Conservation (phyloP, 2,888 invertebrate species). For the Euplexia lucipara region DNA sequence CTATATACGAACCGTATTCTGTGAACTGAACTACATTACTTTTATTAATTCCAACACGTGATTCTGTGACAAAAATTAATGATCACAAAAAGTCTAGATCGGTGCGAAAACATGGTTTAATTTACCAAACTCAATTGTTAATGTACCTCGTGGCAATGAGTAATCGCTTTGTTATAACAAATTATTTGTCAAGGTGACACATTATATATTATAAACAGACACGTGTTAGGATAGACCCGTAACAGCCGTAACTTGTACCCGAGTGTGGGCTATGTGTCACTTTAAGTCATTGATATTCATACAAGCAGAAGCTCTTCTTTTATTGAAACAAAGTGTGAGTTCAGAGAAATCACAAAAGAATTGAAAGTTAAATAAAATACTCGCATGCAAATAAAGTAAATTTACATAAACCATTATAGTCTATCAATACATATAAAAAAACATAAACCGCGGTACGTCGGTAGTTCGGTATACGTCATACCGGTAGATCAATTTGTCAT, state of each 20-base stretch:
- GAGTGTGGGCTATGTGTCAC: slow-evolving; percentile 34
- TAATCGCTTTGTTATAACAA: slow-evolving; percentile 50
- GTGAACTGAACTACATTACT: slow-evolving; percentile 12
- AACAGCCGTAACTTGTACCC: slow-evolving; percentile 1
- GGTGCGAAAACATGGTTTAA: slow-evolving; percentile 18
- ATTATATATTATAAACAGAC: slow-evolving; percentile 23
- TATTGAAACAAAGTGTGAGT: neutral
- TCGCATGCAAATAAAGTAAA: neutral
- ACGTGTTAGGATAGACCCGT: slow-evolving; percentile 30
- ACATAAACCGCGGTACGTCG: too few relatives aligned
- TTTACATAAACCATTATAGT: slow-evolving; percentile 7
- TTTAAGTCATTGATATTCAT: slow-evolving; percentile 25
- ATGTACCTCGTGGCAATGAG: slow-evolving; percentile 46
- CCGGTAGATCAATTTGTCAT: too few relatives aligned
- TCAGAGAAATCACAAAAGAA: slow-evolving; percentile 18
- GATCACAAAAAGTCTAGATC: slow-evolving; percentile 6
- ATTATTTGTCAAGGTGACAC: slow-evolving; percentile 49
- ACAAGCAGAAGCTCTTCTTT: slow-evolving; percentile 9
- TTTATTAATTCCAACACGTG: slow-evolving; percentile 7
- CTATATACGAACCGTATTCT: slow-evolving; percentile 15
- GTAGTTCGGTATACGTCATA: too few relatives aligned
- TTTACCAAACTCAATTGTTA: slow-evolving; percentile 38
- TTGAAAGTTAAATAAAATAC: slow-evolving; percentile 11
- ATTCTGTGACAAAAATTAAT: slow-evolving; percentile 18
- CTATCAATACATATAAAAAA: neutral